Base-by-base conservation (phyloP, 2,113 vertebrate genomes). In the Madoqua kirkii region DNA sequence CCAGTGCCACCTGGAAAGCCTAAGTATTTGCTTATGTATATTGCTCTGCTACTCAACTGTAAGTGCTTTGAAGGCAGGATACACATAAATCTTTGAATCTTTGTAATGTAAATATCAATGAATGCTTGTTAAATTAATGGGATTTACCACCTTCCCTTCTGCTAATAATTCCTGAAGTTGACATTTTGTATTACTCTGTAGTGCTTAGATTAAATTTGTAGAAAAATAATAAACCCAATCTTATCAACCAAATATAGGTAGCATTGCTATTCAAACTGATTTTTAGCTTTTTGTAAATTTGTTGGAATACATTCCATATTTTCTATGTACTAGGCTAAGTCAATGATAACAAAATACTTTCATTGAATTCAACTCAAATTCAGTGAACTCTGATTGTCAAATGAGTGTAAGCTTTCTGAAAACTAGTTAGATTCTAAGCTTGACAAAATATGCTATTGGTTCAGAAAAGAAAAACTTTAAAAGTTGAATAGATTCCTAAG, bases 211-310 rank as follows among this genome's bases (percentile, higher is more conserved):
- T 15, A 82, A 79, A 85, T 87, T 78, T 5, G 57, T 57, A 81
- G 21, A 43, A 64, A 50, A 82, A 57, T 64, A 36, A 45, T 81
- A 67, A 91, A 52, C 17, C 43, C 16, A 82, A 50, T 29, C 5
- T 7, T 83, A 50, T 50, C 50, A 23, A 23, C 60, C 6, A 74
- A 92, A 29, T 93, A 60, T 54, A 79, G 55, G 19, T 91, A 79
- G 17, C 17, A 25, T 95, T 82, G 9, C 6, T 43, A 27, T 60
- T 85, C 27, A 43, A 78, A 19, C 2, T 55, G 4, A n/a, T 36
- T 71, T 97, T 86, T 67, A 94, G 45, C 83, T 87, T 95, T 89
- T 6, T 74, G 3, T 81, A 89, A 67, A 12, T 93, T 95, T 15
- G n/a, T 96, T 82, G 29, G 17, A 89, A 29, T 3, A n/a, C 43